Evolutionary conservation across 2,113 vertebrate genomes (phyloP).

Genomic region (Oryzias celebensis): DNA sequence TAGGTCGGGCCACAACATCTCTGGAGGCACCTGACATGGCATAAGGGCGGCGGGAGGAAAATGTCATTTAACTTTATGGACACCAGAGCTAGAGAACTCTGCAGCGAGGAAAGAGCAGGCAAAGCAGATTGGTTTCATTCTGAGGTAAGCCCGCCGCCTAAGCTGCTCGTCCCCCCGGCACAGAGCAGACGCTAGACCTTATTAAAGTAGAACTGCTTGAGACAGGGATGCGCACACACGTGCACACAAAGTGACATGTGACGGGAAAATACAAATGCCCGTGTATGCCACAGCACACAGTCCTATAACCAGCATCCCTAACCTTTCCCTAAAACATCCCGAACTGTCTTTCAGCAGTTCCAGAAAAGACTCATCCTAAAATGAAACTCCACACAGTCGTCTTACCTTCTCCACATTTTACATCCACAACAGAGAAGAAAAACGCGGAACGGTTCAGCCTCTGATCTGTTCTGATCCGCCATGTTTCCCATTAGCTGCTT

Average conservation of each 20-base stretch:
- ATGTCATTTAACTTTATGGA: slow-evolving; percentile 77
- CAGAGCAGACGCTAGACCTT: slow-evolving; percentile 75
- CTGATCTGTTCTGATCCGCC: slow-evolving; percentile 61
- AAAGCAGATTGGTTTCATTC: slow-evolving; percentile 81
- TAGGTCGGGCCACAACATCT: slow-evolving; percentile 60
- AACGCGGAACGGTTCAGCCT: slow-evolving; percentile 52
- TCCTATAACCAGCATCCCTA: slow-evolving; percentile 5
- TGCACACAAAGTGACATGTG: slow-evolving; percentile 57
- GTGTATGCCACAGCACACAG: slow-evolving; percentile 22
- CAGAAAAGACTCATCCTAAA: neutral
- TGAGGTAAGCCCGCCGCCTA: slow-evolving; percentile 71
- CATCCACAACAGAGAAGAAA: slow-evolving; percentile 72
- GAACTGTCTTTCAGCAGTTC: neutral
- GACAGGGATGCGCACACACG: slow-evolving; percentile 35
- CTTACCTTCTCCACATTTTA: slow-evolving; percentile 72
- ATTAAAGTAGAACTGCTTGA: slow-evolving; percentile 74
- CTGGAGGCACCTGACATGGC: slow-evolving; percentile 61
- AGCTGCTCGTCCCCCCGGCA: slow-evolving; percentile 66
- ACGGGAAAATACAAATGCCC: slow-evolving; percentile 60
- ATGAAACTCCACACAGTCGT: slow-evolving; percentile 33
- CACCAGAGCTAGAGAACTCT: slow-evolving; percentile 71
- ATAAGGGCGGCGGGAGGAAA: slow-evolving; percentile 61
- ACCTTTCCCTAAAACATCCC: neutral
- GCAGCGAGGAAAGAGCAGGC: slow-evolving; percentile 67
- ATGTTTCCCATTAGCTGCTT: slow-evolving; percentile 56